Percentiles rank a stretch among this genome's conserved stretches.
Evolutionary conservation across 37 sponge, comb jelly and placozoan genomes (phyloP).

Genomic region (Mnemiopsis leidyi): DNA sequence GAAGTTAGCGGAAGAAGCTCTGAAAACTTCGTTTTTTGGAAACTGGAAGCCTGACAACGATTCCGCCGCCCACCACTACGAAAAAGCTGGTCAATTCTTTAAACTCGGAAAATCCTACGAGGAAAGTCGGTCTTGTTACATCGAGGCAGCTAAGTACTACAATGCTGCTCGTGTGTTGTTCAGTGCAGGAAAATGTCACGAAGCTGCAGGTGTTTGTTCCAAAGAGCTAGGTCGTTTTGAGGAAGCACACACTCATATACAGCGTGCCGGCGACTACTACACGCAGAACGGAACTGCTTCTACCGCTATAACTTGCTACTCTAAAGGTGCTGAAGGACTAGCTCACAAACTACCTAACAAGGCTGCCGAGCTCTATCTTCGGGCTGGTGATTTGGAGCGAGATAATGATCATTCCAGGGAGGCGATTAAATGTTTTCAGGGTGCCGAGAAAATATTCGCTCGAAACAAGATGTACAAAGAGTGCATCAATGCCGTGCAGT

Average conservation of each 20-base stretch:
- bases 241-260: not conserved
- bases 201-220: not conserved
- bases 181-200: constrained; percentile 19
- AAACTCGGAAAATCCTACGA: not conserved
- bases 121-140: not conserved
- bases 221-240: not conserved
- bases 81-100: constrained; percentile 6
- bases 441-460: constrained; percentile 7
- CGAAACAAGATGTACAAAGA: not conserved
- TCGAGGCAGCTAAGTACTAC: constrained; percentile 9
- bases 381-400: not conserved
- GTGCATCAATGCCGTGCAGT: not conserved
- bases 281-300: not conserved
- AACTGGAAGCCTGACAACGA: constrained; percentile 57
- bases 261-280: not conserved
- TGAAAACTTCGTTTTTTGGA: constrained; percentile 49
- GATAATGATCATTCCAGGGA: constrained; percentile 20
- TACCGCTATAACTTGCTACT: not conserved
- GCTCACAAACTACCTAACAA: not conserved
- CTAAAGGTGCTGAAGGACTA: constrained; percentile 12
- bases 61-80: constrained; percentile 26
- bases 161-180: not conserved
- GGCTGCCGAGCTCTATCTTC: not conserved
- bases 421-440: not conserved
- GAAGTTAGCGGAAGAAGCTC: not conserved